Evolutionary conservation across 92 coral and sea anemone species (phyloP).

Genomic region (Paramuricea clavata): DNA sequence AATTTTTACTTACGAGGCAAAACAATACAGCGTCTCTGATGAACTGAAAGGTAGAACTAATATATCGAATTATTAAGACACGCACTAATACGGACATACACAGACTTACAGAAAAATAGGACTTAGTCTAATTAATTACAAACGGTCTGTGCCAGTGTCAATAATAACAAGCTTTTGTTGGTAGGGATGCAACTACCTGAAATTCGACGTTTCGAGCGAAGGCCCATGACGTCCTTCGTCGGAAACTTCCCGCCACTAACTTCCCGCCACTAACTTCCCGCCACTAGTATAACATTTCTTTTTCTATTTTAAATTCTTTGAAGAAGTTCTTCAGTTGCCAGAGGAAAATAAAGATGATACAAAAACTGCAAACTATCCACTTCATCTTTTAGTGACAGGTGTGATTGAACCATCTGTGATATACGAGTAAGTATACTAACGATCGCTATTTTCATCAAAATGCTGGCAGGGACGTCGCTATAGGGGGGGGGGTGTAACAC

Average conservation of each 20-base stretch:
- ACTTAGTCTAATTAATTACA: not conserved
- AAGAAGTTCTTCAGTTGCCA: conserved; percentile 8
- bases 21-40: conserved; percentile 3
- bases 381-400: conserved; percentile 85
- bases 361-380: not conserved
- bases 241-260: too few species aligned
- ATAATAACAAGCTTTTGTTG: too few species aligned
- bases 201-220: too few species aligned
- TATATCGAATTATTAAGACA: not conserved
- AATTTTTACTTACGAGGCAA: conserved; percentile 57
- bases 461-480: too few species aligned
- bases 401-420: conserved; percentile 87
- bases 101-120: not conserved
- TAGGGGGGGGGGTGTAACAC: too few species aligned
- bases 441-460: too few species aligned
- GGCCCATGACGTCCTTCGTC: too few species aligned
- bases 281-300: too few species aligned
- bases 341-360: conserved; percentile 7
- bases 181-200: too few species aligned
- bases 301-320: not conserved
- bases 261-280: too few species aligned
- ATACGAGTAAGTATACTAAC: conserved; percentile 59
- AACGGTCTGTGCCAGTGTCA: too few species aligned
- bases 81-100: not conserved
- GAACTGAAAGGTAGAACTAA: conserved; percentile 22